A percentile compares a stretch with the other conserved stretches of the same genome.
Conservation (phyloP, 2,888 invertebrate genomes). For the Torymus tubicola region DNA sequence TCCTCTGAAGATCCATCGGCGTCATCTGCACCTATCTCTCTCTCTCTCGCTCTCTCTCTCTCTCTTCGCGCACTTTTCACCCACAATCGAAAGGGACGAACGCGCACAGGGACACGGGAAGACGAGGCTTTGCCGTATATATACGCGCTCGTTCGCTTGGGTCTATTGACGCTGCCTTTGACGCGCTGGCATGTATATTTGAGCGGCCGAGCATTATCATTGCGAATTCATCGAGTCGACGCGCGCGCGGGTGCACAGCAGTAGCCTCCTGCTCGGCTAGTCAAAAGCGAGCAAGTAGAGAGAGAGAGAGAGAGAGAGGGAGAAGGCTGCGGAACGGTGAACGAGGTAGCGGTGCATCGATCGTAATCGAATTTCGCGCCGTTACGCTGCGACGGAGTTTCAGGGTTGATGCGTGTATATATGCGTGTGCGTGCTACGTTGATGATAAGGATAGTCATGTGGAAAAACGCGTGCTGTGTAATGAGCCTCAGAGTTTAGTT, state of each 20-base stretch:
- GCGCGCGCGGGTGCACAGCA: background rate
- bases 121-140: no score
- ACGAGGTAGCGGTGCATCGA: no score
- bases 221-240: conserved; percentile 6
- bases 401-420: no score
- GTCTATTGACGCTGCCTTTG: conserved; percentile 34
- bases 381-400: background rate
- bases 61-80: background rate
- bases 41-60: background rate
- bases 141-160: no score
- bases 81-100: no score
- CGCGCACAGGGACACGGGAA: no score
- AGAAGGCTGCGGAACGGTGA: background rate
- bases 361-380: no score
- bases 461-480: no score
- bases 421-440: no score
- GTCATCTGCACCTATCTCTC: no score
- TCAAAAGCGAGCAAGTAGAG: conserved; percentile 23
- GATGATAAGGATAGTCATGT: no score
- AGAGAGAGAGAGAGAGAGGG: background rate
- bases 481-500: no score
- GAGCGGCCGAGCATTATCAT: conserved; percentile 19
- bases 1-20: conserved; percentile 10
- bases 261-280: background rate
- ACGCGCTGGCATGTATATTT: conserved; percentile 9